phyloP scores from a whole-genome alignment of 2,888 invertebrate genomes.

The Agrochola circellaris region DNA sequence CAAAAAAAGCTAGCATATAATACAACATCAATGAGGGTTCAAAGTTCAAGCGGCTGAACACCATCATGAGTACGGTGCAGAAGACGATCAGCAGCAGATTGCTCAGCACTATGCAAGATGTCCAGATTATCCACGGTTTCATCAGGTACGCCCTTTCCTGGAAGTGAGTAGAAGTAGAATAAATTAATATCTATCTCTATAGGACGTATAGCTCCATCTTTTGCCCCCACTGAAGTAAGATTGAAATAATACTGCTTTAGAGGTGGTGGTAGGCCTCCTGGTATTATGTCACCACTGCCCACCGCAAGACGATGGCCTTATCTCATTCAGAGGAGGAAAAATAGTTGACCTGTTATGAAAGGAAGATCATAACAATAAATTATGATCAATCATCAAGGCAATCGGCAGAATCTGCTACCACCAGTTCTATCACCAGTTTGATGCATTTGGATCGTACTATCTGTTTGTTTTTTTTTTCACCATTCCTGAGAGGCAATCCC shows the following conservation, averaged over 20 bases:
- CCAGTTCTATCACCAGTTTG: neutral
- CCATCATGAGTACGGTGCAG: constrained; percentile 78
- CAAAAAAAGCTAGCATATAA: constrained; percentile 75
- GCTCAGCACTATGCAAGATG: constrained; percentile 77
- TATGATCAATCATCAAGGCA: neutral
- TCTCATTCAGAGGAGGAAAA: neutral
- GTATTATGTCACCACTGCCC: neutral
- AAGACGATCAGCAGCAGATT: constrained; percentile 79
- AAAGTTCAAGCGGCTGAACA: constrained; percentile 72
- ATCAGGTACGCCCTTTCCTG: constrained; percentile 81
- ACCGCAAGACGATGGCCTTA: neutral
- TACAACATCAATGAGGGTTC: constrained; percentile 73
- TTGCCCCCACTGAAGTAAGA: too few relatives aligned
- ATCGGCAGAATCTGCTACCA: neutral
- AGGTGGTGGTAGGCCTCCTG: too few relatives aligned
- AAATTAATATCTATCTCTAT: neutral
- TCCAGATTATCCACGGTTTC: constrained; percentile 86
- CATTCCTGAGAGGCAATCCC: too few relatives aligned
- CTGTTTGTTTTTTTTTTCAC: too few relatives aligned
- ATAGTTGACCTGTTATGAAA: neutral
- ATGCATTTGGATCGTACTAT: neutral
- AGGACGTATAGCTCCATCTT: too few relatives aligned
- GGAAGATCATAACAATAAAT: neutral
- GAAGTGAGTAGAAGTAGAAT: constrained; percentile 34
- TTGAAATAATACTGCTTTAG: too few relatives aligned